Percentiles rank a stretch among this genome's conserved stretches.
Conservation (phyloP, 2,797 vertebrate species). For the Tarsius wallacei region DNA sequence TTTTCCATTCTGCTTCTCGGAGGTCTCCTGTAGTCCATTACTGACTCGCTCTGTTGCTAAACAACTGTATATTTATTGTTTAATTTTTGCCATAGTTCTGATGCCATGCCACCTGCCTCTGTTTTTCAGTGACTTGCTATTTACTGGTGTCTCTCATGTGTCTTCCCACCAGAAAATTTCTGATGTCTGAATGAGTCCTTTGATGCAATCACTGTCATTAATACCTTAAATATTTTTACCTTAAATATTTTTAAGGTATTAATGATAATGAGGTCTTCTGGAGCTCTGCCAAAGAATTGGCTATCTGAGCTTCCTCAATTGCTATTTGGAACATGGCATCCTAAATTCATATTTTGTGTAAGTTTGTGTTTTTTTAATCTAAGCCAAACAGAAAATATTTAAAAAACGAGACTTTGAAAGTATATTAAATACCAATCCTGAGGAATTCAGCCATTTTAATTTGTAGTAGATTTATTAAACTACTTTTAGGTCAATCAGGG, state of each 20-base stretch:
- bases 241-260: too few relatives aligned
- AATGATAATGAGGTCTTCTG: background rate
- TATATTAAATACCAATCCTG: background rate
- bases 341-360: background rate
- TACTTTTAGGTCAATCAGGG: background rate
- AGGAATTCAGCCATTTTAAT: constrained; percentile 32
- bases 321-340: background rate
- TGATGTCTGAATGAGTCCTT: background rate
- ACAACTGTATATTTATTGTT: background rate
- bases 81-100: background rate
- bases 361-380: background rate
- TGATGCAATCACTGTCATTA: background rate
- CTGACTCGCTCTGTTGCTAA: background rate
- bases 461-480: background rate
- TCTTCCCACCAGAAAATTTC: background rate
- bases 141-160: background rate
- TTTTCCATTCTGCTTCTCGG: background rate
- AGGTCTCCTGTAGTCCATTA: background rate
- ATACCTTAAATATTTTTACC: background rate
- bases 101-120: background rate
- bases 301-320: background rate
- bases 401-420: constrained; percentile 4
- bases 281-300: background rate
- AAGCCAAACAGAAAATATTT: background rate
- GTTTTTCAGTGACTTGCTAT: background rate